Conservation (phyloP, 2,113 vertebrate genomes). For the Cnemophilus loriae region DNA sequence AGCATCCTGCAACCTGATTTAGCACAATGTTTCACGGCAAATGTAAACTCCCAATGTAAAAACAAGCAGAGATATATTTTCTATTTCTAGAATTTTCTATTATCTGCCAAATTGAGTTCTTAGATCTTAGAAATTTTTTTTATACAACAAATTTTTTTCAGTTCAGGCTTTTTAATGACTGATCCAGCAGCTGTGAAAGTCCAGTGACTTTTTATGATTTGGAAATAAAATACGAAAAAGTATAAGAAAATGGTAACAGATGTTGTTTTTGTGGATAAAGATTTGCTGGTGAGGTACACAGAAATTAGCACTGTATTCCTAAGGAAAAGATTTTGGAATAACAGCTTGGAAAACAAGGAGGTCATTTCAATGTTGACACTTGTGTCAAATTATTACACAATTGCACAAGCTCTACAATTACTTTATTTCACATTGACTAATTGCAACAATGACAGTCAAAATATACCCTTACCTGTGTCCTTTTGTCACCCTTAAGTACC, state of each 20-base stretch:
- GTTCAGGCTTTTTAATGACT: background rate
- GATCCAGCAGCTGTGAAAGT: background rate
- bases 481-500: background rate
- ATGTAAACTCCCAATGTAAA: background rate
- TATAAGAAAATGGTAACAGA: background rate
- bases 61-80: rapidly evolving
- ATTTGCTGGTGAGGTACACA: background rate
- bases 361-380: background rate
- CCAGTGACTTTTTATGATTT: background rate
- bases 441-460: background rate
- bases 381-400: background rate
- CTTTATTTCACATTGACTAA: background rate
- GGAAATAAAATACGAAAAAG: background rate
- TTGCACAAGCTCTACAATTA: background rate
- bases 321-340: background rate
- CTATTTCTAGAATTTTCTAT: background rate
- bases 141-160: background rate
- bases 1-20: background rate
- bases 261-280: background rate
- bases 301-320: background rate
- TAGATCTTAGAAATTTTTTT: background rate
- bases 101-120: background rate
- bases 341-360: background rate
- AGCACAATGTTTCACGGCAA: background rate
- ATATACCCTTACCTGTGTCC: background rate